Conservation (phyloP, 1,140 invertebrate species). For the Sweltsa coloradensis region DNA sequence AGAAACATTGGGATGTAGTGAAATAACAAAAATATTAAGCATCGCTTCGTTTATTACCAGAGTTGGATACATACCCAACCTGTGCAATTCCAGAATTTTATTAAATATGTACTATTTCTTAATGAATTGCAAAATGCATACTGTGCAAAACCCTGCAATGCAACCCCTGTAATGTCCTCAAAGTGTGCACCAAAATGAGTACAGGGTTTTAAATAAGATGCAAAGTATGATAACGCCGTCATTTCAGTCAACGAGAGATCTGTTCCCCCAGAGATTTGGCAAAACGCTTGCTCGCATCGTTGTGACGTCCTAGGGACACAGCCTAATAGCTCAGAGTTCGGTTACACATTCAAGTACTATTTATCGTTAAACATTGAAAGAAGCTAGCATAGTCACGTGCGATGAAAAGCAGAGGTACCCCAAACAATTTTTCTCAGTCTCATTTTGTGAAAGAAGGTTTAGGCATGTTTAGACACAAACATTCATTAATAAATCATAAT, state of each 20-base stretch:
- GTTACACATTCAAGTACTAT: too few relatives aligned
- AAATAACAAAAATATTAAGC: too few relatives aligned
- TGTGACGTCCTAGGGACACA: too few relatives aligned
- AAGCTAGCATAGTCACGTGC: too few relatives aligned
- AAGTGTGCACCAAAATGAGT: conserved; percentile 1
- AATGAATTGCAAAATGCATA: not conserved
- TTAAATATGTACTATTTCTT: not conserved
- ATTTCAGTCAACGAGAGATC: not conserved
- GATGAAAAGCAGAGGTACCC: too few relatives aligned
- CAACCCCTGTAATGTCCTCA: conserved; percentile 1
- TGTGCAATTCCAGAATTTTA: conserved; percentile 6
- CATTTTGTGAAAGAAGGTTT: too few relatives aligned
- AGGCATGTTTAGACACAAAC: too few relatives aligned
- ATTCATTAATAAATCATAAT: too few relatives aligned
- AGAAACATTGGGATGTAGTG: too few relatives aligned
- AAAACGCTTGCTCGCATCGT: not conserved
- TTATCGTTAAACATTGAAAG: too few relatives aligned
- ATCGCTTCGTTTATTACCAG: conserved; percentile 1
- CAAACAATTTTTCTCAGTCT: too few relatives aligned
- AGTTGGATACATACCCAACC: conserved; percentile 2
- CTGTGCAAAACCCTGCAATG: conserved; percentile 10
- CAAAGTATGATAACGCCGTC: not conserved
- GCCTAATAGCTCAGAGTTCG: too few relatives aligned
- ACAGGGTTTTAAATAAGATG: not conserved
- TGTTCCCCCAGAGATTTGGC: not conserved